Evolutionary conservation across 30 jellyfish, hydroid and myxozoan genomes (phyloP), one percentile per base, ranked within the genome.

Genomic region (Calvadosia cruxmelitensis): DNA sequence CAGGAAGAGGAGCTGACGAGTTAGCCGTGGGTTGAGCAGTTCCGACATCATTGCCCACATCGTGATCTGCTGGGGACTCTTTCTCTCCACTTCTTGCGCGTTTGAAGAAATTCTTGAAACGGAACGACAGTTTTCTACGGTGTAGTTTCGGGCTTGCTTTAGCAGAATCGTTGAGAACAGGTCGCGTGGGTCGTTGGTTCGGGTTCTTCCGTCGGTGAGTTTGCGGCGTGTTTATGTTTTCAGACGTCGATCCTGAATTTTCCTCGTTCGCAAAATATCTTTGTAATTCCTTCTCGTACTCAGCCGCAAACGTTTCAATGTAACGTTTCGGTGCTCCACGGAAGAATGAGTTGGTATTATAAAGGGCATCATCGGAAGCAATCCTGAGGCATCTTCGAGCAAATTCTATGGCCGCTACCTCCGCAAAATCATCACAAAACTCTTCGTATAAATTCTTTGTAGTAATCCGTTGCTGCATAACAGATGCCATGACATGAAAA

Each of bases 341-440:
- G 63, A 80, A 87, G 70, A 87, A 81, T 12, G 91, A 23, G 10
- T 82, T 51, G 29, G 80, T 75, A 49, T 89, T 90, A n/a, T 73
- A 68, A 7, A 63, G n/a, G 16, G 74, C 50, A 34, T 81, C 72
- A 49, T 76, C 95, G 23, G 93, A 74, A 20, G 73, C 95, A 77
- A 76, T 78, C 64, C 67, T 77, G 49, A 73, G 78, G 36, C 95
- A 89, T 53, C 76, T 76, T 69, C 95, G 69, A 0, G 98, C 93
- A 66, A 80, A 89, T 30, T 89, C 98, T 1, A 77, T 74, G 0
- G 98, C 98, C 0, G 98, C 98, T 32, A 73, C 49, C 36, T 63
- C 52, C 26, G 94, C 90, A 68, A 80, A 82, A n/a, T 89, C 93
- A 63, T 77, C 92, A 52, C 94, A 89, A 36, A 81, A 77, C 26